Evolutionary conservation across 2,888 invertebrate genomes (phyloP), one percentile per base, ranked within the genome.

Genomic region (Pachycephus smyrnensis): DNA sequence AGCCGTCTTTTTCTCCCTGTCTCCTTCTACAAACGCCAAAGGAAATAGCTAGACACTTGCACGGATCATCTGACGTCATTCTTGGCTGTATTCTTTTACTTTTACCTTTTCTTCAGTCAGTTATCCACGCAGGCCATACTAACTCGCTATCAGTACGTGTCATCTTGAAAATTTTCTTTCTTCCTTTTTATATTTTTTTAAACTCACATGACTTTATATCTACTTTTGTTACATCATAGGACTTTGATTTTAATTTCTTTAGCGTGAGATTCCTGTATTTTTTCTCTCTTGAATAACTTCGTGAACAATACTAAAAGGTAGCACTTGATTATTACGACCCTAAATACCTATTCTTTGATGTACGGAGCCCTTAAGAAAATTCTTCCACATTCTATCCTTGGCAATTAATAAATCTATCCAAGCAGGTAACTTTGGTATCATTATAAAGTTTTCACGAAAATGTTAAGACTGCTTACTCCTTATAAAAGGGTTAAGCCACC

Each of bases 61-160:
- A 82, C 79, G 75, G 71, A 73, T 76, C 55, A 77, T 76, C 80
- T 75, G 68, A 78, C 74, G 9, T 55, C 55, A 55, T 23, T 55
- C 23, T 55, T 9, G 55, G 2, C 2, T 23, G 0, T 55, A 55
- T 23, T 55, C 23, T 23, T 55, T 55, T 55, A 2, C 55, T 4
- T 55, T 55, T 55, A 1, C 9, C 55, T 55, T 55, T 55, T 55
- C 9, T 23, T 23, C 37, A 4, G 15, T 40, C 40, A 15, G 1
- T 40, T 40, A 15, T 40, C 6, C 15, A 40, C 40, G 1, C 40
- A 40, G 15, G 15, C 1, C 6, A 2, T 55, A 9, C 9, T 23
- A 55, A 55, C 1, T 23, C 23, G 9, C 9, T 9, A 55, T 23
- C 55, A 55, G 55, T 9, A 23, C 40, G 40, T 6, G 6, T 1